phyloP scores from a whole-genome alignment of 1,140 invertebrate species.

The Dermatophagoides farinae region DNA sequence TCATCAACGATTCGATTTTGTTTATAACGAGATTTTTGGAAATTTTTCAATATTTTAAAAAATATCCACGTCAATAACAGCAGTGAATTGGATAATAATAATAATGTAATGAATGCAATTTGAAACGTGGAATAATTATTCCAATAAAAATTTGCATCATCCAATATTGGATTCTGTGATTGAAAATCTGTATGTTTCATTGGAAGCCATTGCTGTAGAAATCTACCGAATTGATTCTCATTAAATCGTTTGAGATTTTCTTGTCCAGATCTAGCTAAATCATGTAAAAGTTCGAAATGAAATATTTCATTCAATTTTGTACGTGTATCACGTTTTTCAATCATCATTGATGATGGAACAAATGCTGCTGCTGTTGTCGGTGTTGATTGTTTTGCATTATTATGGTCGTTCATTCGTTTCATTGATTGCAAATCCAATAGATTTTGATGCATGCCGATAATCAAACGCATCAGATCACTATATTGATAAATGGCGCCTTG shows the following conservation, averaged over 20 bases:
- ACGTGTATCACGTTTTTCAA: no score
- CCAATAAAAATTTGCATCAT: neutral
- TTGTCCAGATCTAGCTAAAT: no score
- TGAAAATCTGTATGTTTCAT: neutral
- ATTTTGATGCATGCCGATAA: neutral
- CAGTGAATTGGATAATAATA: neutral
- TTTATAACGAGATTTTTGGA: neutral
- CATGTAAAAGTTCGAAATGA: no score
- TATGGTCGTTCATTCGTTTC: neutral
- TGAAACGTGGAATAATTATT: neutral
- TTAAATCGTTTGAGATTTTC: no score
- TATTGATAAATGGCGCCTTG: neutral
- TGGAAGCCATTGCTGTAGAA: neutral
- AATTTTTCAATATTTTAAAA: neutral
- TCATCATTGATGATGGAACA: no score
- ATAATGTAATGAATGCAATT: neutral
- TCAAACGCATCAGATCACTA: constrained; percentile 1
- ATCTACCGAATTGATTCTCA: neutral
- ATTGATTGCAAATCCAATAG: neutral
- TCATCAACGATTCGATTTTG: neutral
- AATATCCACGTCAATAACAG: neutral
- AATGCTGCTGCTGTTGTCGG: no score
- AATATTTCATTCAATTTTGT: no score
- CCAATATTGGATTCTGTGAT: neutral
- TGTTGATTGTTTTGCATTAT: no score